phyloP scores from a whole-genome alignment of 2,797 vertebrate genomes.

The Podargus strigoides region DNA sequence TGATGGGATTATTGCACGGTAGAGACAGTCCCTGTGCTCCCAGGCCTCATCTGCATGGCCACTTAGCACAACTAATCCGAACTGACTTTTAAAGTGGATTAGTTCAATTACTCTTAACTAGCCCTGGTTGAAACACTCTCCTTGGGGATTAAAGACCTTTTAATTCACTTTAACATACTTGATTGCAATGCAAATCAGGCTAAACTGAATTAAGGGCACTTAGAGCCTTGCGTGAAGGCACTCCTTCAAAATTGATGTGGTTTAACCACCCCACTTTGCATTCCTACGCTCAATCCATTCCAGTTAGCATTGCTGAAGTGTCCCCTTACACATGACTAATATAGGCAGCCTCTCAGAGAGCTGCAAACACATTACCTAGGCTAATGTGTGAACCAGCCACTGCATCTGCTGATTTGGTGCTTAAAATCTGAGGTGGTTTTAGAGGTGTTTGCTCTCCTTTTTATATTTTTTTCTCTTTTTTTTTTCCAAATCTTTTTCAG shows the following conservation, averaged over 20 bases:
- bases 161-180: slow-evolving; percentile 31
- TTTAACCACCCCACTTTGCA: not conserved
- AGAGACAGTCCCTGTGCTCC: slow-evolving; percentile 33
- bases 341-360: not conserved
- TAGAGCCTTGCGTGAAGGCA: not conserved
- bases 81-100: slow-evolving; percentile 64
- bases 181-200: slow-evolving; percentile 27
- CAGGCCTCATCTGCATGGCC: slow-evolving; percentile 37
- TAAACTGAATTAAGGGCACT: slow-evolving; percentile 47
- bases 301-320: not conserved
- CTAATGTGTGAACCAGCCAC: not conserved
- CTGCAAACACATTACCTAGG: not conserved
- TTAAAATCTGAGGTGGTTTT: not conserved
- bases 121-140: slow-evolving; percentile 11
- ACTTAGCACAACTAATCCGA: slow-evolving; percentile 38
- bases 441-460: not conserved
- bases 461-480: not conserved
- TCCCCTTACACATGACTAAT: slow-evolving; percentile 13
- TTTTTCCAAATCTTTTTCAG: not conserved
- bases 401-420: not conserved
- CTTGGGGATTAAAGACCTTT: slow-evolving; percentile 17
- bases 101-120: slow-evolving; percentile 62
- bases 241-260: not conserved
- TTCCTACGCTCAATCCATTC: not conserved
- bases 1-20: slow-evolving; percentile 30